Conservation (phyloP, 1,140 invertebrate species). For the Apocrypta bakeri region DNA sequence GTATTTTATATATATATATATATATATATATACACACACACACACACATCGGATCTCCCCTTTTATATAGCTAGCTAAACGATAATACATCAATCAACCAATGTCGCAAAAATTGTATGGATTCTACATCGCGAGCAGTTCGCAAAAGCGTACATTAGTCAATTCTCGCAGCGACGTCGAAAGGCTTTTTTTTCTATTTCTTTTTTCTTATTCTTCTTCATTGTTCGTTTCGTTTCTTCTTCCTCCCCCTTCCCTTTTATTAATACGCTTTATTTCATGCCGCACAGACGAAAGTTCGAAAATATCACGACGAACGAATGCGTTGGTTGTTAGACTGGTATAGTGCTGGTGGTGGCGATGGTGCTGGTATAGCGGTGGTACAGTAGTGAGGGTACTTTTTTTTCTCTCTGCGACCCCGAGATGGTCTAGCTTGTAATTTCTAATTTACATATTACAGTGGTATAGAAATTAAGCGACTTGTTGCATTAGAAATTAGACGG, state of each 20-base stretch:
- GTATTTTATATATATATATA: background rate
- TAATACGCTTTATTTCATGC: slow-evolving; percentile 28
- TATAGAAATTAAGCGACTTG: slow-evolving; percentile 23
- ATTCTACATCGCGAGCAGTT: slow-evolving; percentile 56
- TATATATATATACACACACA: background rate
- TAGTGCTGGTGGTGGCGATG: background rate
- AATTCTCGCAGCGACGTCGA: slow-evolving; percentile 54
- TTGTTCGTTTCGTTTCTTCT: slow-evolving; percentile 39
- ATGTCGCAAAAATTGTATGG: slow-evolving; percentile 54
- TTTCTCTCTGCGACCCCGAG: background rate
- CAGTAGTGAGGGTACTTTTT: background rate
- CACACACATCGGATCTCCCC: slow-evolving; percentile 34
- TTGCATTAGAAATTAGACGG: slow-evolving; percentile 2
- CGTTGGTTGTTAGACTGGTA: background rate
- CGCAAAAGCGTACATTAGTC: slow-evolving; percentile 62
- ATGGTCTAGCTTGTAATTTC: background rate
- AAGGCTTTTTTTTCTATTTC: slow-evolving; percentile 48
- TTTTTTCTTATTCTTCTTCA: slow-evolving; percentile 39
- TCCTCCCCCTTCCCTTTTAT: slow-evolving; percentile 32
- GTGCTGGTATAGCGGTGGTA: background rate
- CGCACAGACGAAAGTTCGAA: slow-evolving; percentile 44
- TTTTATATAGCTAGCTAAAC: slow-evolving; percentile 61
- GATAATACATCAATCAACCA: slow-evolving; percentile 63
- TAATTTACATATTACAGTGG: background rate
- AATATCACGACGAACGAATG: slow-evolving; percentile 45